Percentiles rank a stretch among this genome's conserved stretches.
Evolutionary conservation across 2,888 invertebrate genomes (phyloP).

Genomic region (Mechanitis messenoides): DNA sequence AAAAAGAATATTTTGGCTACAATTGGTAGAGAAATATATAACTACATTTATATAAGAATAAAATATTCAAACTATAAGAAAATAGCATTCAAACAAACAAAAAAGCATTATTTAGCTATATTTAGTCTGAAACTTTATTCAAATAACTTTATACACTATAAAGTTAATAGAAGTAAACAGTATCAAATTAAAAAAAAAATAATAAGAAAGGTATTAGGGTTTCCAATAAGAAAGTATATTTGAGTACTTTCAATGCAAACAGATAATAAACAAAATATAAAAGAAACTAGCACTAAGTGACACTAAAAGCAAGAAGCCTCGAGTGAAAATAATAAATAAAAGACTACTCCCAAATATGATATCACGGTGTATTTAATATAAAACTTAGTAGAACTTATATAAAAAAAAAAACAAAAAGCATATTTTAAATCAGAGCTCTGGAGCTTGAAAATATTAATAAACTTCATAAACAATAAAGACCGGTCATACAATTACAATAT

Average conservation of each 20-base stretch:
- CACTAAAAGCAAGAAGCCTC: conserved; percentile 59
- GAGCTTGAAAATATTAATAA: conserved; percentile 8
- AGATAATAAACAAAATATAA: conserved; percentile 39
- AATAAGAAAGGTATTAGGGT: not conserved
- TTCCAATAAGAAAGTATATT: conserved; percentile 28
- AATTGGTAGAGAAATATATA: not conserved
- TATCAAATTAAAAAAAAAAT: too few species aligned
- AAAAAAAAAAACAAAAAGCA: conserved; percentile 59
- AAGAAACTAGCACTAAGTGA: conserved; percentile 54
- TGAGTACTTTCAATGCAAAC: conserved; percentile 41
- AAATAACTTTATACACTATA: too few species aligned
- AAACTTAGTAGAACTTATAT: conserved; percentile 62
- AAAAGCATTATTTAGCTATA: not conserved
- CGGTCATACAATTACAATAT: conserved; percentile 15
- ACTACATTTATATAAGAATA: not conserved
- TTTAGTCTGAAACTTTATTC: not conserved
- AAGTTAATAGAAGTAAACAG: too few species aligned
- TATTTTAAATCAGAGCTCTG: conserved; percentile 33
- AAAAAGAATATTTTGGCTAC: not conserved
- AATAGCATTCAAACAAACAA: not conserved
- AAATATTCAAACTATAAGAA: not conserved
- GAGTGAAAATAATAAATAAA: conserved; percentile 46
- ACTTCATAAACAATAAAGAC: conserved; percentile 21
- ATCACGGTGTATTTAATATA: conserved; percentile 68
- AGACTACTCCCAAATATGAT: conserved; percentile 57